Percentiles rank a stretch among this genome's conserved stretches.
phyloP scores from a whole-genome alignment of 2,888 invertebrate species.

The Mesorhabditis belari region DNA sequence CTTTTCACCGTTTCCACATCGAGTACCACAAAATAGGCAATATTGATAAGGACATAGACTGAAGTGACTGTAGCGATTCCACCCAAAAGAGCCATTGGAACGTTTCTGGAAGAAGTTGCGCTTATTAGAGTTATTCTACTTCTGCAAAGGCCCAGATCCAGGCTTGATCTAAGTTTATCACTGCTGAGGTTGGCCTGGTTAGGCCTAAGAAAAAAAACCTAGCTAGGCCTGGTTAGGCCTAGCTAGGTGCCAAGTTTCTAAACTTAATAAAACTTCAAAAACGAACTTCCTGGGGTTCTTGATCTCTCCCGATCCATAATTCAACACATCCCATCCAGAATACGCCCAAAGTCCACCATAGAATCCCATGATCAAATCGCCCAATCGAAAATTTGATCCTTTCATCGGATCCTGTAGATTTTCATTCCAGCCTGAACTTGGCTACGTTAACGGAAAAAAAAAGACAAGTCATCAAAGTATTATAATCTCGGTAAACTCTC shows the following conservation, averaged over 20 bases:
- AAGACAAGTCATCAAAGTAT: too few species aligned
- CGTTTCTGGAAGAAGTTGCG: slow-evolving; percentile 37
- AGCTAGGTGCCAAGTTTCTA: background rate
- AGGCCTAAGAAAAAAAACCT: background rate
- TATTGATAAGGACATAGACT: slow-evolving; percentile 47
- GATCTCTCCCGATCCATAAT: slow-evolving; percentile 50
- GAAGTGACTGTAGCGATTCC: slow-evolving; percentile 42
- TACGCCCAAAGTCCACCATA: slow-evolving; percentile 52
- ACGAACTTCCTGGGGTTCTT: slow-evolving; percentile 24
- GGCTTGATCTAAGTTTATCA: too few species aligned
- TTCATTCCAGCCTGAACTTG: slow-evolving; percentile 34
- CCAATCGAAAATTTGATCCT: slow-evolving; percentile 35
- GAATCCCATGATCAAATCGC: slow-evolving; percentile 46
- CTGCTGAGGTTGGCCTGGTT: too few species aligned
- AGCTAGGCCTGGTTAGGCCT: background rate
- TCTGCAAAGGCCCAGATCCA: too few species aligned
- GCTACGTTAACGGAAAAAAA: too few species aligned
- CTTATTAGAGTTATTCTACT: too few species aligned
- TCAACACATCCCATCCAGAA: slow-evolving; percentile 51
- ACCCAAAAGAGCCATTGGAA: slow-evolving; percentile 44
- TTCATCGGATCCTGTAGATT: slow-evolving; percentile 38
- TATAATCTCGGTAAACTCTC: too few species aligned
- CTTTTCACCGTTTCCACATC: slow-evolving; percentile 50
- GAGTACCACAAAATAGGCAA: slow-evolving; percentile 51
- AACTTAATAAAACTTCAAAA: background rate